Base-by-base conservation (phyloP, 2,113 vertebrate genomes). In the Solea solea region DNA sequence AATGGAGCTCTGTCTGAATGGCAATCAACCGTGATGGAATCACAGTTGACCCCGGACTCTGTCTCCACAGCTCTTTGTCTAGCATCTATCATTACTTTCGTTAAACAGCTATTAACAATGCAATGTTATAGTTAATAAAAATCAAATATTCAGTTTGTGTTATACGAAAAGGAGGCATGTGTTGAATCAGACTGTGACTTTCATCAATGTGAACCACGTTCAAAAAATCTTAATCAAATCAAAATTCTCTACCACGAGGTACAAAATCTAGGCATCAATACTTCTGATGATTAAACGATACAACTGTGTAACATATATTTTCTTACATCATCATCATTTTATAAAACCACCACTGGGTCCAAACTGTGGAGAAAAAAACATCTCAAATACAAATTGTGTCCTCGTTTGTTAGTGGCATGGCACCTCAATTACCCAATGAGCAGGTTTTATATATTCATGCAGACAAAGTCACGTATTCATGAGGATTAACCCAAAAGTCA, bases 361-460 rank as follows among this genome's bases (percentile, higher is more conserved):
- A 69, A 67, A 88, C 87, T 65, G 13, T 59, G 61, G 21, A 34
- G 68, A 64, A 83, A 63, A 45, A 68, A 80, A 89, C 85, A 89
- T 89, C 87, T 85, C 81, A 90, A 92, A 92, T 91, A 92, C 85
- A 93, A 93, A 90, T 88, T 81, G 86, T 91, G 88, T 92, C 89
- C 87, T 93, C 88, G 69, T 93, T 93, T 93, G 93, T 94, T 93
- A 92, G 92, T 88, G 84, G 89, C 88, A 89, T 81, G 58, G 91
- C 85, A 93, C 93, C 93, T 92, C 91, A 93, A 93, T 94, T 94
- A 94, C 90, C 86, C 90, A 85, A 89, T 78, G 88, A 93, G 90
- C 87, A 91, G 89, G 90, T 91, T 93, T 93, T 92, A 94, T 93
- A 93, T 94, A 94, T 94, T 94, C 93, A 94, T 92, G 92, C 87